A percentile compares a stretch with the other conserved stretches of the same genome.
Evolutionary conservation across 2,797 vertebrate species (phyloP).

Genomic region (Amblyopsis hoosieri): DNA sequence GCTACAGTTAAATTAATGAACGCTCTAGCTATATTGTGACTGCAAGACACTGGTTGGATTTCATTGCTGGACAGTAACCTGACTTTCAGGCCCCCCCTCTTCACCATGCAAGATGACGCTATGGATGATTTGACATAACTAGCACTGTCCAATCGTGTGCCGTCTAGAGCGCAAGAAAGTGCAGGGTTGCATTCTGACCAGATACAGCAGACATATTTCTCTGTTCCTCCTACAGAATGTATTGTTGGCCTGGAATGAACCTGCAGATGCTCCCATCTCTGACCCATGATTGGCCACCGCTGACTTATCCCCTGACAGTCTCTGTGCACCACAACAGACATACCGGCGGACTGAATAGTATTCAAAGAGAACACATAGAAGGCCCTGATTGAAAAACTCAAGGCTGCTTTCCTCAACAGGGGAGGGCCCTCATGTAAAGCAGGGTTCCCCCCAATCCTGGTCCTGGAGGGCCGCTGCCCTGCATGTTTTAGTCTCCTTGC

Average conservation of each 20-base stretch:
- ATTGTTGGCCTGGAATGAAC: no score
- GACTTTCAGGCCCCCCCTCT: constrained; percentile 92
- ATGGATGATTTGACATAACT: constrained; percentile 36
- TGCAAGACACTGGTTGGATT: constrained; percentile 9
- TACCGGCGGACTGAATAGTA: background rate
- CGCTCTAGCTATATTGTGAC: constrained; percentile 2
- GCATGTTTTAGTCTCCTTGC: no score
- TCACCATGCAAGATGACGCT: constrained; percentile 71
- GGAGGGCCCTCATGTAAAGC: constrained; percentile 1
- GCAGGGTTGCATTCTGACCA: no score
- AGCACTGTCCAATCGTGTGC: no score
- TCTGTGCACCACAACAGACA: constrained; percentile 75
- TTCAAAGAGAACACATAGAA: constrained; percentile 9
- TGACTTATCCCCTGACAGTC: constrained; percentile 24
- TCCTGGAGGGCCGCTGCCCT: no score
- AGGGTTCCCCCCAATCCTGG: no score
- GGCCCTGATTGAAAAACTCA: constrained; percentile 4
- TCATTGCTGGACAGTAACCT: constrained; percentile 77
- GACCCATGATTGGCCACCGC: no score
- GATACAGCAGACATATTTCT: no score
- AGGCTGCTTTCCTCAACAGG: constrained; percentile 6
- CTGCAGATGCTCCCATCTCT: no score
- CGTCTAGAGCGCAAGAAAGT: no score
- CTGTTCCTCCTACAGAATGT: no score
- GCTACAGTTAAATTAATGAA: background rate